Evolutionary conservation across 2,888 invertebrate species (phyloP).

Genomic region (Habrosyne pyritoides): DNA sequence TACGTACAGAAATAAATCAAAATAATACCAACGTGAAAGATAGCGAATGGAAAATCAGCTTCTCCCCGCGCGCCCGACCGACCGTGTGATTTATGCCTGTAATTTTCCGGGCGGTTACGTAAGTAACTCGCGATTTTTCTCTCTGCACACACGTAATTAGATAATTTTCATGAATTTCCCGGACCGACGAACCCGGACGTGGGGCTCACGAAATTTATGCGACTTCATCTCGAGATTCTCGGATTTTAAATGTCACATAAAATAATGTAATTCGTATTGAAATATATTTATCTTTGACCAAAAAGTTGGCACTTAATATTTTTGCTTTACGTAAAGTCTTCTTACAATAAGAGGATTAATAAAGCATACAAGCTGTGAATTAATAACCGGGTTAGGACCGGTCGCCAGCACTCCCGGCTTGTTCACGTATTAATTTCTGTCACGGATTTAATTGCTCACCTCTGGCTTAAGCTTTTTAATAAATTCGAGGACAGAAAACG

Average conservation of each 20-base stretch:
- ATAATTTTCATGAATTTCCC: constrained; percentile 74
- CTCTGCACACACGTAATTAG: constrained; percentile 79
- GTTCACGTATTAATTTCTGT: constrained; percentile 80
- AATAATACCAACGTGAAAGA: constrained; percentile 80
- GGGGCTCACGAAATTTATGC: constrained; percentile 37
- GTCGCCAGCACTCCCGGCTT: constrained; percentile 51
- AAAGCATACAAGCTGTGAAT: constrained; percentile 65
- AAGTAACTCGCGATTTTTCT: constrained; percentile 81
- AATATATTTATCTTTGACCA: neutral
- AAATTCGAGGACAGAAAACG: constrained; percentile 79
- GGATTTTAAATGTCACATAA: neutral
- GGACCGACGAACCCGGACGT: constrained; percentile 38
- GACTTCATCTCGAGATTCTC: constrained; percentile 18
- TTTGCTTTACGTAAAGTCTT: constrained; percentile 34
- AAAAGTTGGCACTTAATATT: constrained; percentile 14
- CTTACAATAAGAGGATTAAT: constrained; percentile 63
- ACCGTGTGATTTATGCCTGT: constrained; percentile 75
- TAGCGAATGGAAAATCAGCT: constrained; percentile 81
- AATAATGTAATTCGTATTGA: constrained; percentile 18
- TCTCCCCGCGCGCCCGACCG: constrained; percentile 52
- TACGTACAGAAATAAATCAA: constrained; percentile 79
- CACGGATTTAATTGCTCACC: constrained; percentile 81
- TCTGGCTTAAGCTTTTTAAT: constrained; percentile 80
- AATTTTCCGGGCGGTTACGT: constrained; percentile 81
- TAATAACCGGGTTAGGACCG: constrained; percentile 57